A percentile compares a stretch with the other conserved stretches of the same genome.
These are phyloP conservation scores for Byasa hedistus DNA, from an alignment of 2,888 invertebrate species.

Conservation along the genomic window DNA sequence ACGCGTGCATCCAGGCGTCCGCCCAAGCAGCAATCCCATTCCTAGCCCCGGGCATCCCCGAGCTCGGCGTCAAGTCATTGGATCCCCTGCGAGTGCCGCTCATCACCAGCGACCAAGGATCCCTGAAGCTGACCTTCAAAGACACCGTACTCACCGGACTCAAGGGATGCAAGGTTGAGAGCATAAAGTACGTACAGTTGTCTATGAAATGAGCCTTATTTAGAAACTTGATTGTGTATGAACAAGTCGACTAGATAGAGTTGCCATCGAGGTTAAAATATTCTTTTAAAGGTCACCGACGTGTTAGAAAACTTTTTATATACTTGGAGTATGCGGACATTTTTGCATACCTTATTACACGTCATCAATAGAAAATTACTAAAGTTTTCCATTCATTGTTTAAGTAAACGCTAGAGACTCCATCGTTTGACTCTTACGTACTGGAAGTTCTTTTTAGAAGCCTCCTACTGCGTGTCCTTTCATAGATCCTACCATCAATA, in stretches of 20 bases:
- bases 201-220: neutral
- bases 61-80: constrained; percentile 52
- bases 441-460: no score
- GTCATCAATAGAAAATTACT: neutral
- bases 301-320: neutral
- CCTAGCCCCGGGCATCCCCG: constrained; percentile 56
- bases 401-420: neutral
- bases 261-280: neutral
- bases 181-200: constrained; percentile 55
- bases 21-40: constrained; percentile 54
- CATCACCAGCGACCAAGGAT: constrained; percentile 54
- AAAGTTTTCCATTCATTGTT: neutral
- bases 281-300: neutral
- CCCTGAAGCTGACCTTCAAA: constrained; percentile 53
- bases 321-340: neutral
- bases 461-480: no score
- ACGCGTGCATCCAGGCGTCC: constrained; percentile 48
- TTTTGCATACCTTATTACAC: neutral
- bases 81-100: constrained; percentile 58
- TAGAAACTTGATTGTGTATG: neutral
- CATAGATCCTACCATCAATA: no score
- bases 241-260: neutral
- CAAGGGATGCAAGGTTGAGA: constrained; percentile 55
- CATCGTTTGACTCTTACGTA: neutral
- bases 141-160: constrained; percentile 58